Base-by-base conservation (phyloP, 2,797 vertebrate genomes). In the Champsocephalus esox region DNA sequence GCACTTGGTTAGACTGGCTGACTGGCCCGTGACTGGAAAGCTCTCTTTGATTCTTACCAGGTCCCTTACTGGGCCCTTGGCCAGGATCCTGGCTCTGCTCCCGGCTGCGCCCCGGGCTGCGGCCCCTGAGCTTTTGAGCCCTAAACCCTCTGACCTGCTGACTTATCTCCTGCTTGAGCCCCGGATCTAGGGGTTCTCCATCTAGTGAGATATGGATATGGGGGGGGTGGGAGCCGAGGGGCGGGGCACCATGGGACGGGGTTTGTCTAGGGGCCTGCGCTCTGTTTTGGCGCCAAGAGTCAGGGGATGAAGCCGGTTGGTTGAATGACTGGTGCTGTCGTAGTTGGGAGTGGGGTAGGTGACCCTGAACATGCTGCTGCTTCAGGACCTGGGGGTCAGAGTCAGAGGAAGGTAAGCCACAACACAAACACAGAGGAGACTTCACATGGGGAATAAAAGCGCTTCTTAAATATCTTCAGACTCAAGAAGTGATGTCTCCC, bases 381-480 rank as follows among this genome's bases (percentile, higher is more conserved):
- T 88, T 91, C 80, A 64, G 77, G 88, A 93, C 92, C 94, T 95
- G 93, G 82, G 86, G 94, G 86, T 73, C 92, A 92, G 88, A 94
- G 91, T 95, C 93, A 96, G 80, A 94, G 92, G 92, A 91, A 17
- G 79, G 72, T 93, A 70, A 94, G 79, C 63, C 60, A 80, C 66
- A 79, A 58, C 48, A 79, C 64, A 75, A 55, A 70, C 45, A 86
- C 58, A 73, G 45, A 45, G 19, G 32, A 68, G 51, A 70, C 60
- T 63, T 19, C 32, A 69, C 17, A 73, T 17, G 8, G 24, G 19
- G 32, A 72, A 71, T 58, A 76, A 41, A 38, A 50, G 21, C 34
- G 73, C n/a, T 12, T 61, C 21, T 68, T 11, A 55, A 68, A 41
- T n/a, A 50, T 61, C 21, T 77, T 63, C 59, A 52, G 28, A 50